A percentile compares a stretch with the other conserved stretches of the same genome.
phyloP scores from a whole-genome alignment of 2,797 vertebrate species.

The Enteromius paludinosus region DNA sequence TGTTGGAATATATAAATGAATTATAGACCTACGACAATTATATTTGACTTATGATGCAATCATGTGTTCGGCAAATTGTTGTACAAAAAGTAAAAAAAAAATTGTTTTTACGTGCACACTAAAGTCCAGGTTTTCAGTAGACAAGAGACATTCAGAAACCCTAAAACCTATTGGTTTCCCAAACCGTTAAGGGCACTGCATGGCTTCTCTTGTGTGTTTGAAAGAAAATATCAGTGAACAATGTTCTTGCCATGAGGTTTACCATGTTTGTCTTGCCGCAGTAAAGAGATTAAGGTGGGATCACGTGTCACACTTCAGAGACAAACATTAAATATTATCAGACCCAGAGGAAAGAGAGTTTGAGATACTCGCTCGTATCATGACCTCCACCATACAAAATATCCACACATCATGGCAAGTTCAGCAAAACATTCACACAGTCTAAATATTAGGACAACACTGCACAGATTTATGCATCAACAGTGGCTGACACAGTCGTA shows the following conservation, averaged over 20 bases:
- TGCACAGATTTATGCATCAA: conserved; percentile 7
- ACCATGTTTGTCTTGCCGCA: conserved; percentile 13
- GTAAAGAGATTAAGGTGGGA: conserved; percentile 2
- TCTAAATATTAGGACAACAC: conserved; percentile 17
- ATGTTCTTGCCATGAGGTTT: not conserved
- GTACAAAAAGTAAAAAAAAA: not conserved
- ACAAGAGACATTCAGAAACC: not conserved
- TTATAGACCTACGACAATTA: not conserved
- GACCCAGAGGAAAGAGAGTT: not conserved
- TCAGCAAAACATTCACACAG: not conserved
- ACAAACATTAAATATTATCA: conserved; percentile 2
- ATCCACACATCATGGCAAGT: not conserved
- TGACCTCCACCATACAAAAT: not conserved
- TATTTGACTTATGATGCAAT: not conserved
- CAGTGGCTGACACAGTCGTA: conserved; percentile 7
- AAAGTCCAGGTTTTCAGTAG: not conserved
- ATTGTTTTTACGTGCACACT: not conserved
- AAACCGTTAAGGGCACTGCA: not conserved
- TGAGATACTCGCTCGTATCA: conserved; percentile 6
- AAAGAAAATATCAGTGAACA: conserved; percentile 11
- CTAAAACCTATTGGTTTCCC: not conserved
- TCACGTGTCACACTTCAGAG: conserved; percentile 7
- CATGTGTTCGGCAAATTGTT: not conserved
- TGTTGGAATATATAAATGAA: not conserved
- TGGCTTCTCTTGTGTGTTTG: not conserved